phyloP scores from a whole-genome alignment of 2,113 vertebrate species.

The Psephotus haematonotus region DNA sequence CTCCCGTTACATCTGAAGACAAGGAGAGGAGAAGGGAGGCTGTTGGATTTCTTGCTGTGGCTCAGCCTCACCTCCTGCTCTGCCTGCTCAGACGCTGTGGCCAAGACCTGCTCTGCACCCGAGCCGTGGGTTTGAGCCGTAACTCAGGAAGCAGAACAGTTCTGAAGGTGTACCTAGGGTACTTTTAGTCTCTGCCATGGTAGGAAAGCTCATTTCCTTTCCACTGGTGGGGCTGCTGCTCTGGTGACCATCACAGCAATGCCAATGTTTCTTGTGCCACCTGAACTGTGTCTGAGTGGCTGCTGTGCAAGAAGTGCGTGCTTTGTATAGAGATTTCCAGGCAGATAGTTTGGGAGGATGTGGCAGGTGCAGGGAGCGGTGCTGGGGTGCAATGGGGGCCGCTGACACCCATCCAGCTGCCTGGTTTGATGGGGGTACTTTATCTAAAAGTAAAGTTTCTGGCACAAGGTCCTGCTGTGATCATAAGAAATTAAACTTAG shows the following conservation, averaged over 20 bases:
- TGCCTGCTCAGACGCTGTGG: neutral
- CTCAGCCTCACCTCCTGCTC: neutral
- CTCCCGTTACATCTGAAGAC: neutral
- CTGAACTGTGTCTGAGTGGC: neutral
- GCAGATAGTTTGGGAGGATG: neutral
- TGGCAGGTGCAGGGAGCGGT: neutral
- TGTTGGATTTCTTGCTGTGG: neutral
- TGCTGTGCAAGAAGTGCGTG: too few relatives aligned
- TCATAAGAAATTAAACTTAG: neutral
- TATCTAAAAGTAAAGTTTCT: neutral
- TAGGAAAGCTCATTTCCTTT: neutral
- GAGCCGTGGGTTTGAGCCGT: neutral
- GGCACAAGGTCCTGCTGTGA: neutral
- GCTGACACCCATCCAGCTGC: neutral
- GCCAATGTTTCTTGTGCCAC: neutral
- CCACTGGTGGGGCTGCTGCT: neutral
- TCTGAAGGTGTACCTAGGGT: neutral
- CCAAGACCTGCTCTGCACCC: neutral
- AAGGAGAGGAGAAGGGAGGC: neutral
- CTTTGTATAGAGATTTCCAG: accelerated
- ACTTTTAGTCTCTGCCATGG: neutral
- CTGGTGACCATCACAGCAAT: neutral
- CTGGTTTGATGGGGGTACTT: neutral
- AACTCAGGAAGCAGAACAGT: neutral
- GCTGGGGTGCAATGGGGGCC: neutral